Base-by-base conservation (phyloP, 2,113 vertebrate genomes). In the Caranx ignobilis region DNA sequence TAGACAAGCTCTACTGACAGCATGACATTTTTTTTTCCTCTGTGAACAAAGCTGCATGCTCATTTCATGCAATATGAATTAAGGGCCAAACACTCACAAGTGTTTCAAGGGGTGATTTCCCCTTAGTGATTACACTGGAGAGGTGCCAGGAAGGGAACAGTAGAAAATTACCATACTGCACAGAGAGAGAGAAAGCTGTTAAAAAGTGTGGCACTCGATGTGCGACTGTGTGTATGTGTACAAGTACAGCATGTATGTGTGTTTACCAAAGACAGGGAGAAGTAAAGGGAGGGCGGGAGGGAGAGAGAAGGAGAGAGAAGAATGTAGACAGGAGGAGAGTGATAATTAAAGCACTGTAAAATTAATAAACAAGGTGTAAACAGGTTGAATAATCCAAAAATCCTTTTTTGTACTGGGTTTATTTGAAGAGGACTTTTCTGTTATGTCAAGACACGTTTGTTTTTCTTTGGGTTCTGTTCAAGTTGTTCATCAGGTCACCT, bases 91-190 rank as follows among this genome's bases (percentile, higher is more conserved):
- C 78, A 79, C 65, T 79, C 82, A 70, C 65, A 75, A 79, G 83
- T 72, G 73, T 88, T 86, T 80, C 73, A 84, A 74, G 60, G 67
- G 80, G 86, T 86, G 77, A 88, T 90, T 90, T 87, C 85, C 81
- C 81, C 55, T 56, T 19, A 77, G 89, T 75, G 89, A 84, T 90
- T 86, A 68, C 78, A 68, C 80, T 87, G 81, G 77, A 82, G 50
- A 73, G 34, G 63, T 74, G 78, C 87, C 85, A 86, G 55, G 50
- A 68, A 82, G 39, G 60, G 79, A 81, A 77, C 74, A 76, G 52
- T 78, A 74, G 56, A 60, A 80, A 83, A 88, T 84, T 57, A 79
- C 61, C 67, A 79, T 82, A 68, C 73, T 56, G 65, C 66, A 68
- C 41, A 71, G 13, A 73, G 41, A 82, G 13, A 37, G 74, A 41